phyloP scores from a whole-genome alignment of 2,888 invertebrate species.

The Liposcelis brunnea region DNA sequence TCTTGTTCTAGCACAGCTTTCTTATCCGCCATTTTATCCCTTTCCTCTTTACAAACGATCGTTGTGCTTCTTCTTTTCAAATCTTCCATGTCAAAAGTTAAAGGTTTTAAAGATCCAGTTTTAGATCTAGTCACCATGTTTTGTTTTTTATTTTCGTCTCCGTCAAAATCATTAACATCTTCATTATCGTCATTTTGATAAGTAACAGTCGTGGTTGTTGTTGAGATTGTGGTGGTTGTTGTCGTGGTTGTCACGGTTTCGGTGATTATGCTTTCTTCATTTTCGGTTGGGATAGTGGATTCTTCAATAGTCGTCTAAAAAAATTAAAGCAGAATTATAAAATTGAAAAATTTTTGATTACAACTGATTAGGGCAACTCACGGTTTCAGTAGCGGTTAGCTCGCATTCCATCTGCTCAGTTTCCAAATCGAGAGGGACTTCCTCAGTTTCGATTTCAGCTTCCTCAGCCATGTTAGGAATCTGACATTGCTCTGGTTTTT shows the following conservation, averaged over 20 bases:
- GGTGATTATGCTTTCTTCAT: conserved; percentile 17
- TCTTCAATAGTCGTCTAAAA: conserved; percentile 16
- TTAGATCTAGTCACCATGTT: conserved; percentile 43
- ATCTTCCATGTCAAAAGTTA: conserved; percentile 42
- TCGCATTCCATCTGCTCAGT: background rate
- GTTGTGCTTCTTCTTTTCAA: conserved; percentile 25
- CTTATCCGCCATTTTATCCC: conserved; percentile 23
- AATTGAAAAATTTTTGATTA: background rate
- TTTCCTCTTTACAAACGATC: conserved; percentile 21
- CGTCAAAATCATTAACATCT: conserved; percentile 22
- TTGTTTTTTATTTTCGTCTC: conserved; percentile 24
- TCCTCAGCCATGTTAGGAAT: conserved; percentile 24
- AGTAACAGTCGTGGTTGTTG: too few relatives aligned
- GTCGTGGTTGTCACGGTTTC: conserved; percentile 18
- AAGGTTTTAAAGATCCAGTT: conserved; percentile 42
- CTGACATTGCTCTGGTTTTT: conserved; percentile 27
- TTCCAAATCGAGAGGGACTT: conserved; percentile 5
- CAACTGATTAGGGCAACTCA: too few relatives aligned
- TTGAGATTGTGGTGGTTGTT: conserved; percentile 13
- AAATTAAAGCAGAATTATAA: background rate
- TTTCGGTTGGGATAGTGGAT: conserved; percentile 14
- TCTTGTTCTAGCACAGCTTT: conserved; percentile 24
- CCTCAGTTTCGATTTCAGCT: conserved; percentile 23
- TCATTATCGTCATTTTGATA: conserved; percentile 19
- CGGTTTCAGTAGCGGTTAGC: conserved; percentile 13